These are phyloP conservation scores for Hypolimnas misippus DNA, from an alignment of 2,888 invertebrate species.

Conservation along the genomic window DNA sequence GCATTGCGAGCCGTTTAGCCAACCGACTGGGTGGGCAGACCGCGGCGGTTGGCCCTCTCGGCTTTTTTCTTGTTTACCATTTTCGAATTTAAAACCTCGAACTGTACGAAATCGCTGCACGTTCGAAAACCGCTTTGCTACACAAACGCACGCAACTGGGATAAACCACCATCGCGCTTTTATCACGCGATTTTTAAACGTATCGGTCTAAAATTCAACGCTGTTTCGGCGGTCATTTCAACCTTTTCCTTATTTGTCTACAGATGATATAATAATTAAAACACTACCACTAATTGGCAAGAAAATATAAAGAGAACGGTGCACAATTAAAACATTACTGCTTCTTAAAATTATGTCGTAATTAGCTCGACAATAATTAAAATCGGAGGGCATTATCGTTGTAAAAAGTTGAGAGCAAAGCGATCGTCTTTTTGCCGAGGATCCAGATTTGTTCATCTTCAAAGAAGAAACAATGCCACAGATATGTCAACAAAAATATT, in stretches of 20 bases:
- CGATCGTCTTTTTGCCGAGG: constrained; percentile 66
- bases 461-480: constrained; percentile 30
- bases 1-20: constrained; percentile 65
- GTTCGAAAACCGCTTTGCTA: constrained; percentile 49
- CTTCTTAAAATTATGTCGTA: constrained; percentile 75
- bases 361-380: constrained; percentile 77
- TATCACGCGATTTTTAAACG: constrained; percentile 50
- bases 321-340: constrained; percentile 81
- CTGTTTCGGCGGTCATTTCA: background rate
- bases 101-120: constrained; percentile 59
- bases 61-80: constrained; percentile 67
- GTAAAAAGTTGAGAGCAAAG: constrained; percentile 74
- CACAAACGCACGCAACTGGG: constrained; percentile 53
- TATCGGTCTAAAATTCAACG: constrained; percentile 6
- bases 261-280: constrained; percentile 69
- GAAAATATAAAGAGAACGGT: constrained; percentile 63
- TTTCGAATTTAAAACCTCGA: constrained; percentile 66
- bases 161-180: constrained; percentile 49
- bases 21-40: constrained; percentile 77
- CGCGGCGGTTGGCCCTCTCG: constrained; percentile 64
- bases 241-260: constrained; percentile 16
- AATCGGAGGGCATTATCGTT: constrained; percentile 74
- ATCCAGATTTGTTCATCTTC: constrained; percentile 51
- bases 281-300: constrained; percentile 63
- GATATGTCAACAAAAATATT: constrained; percentile 10